phyloP scores from a whole-genome alignment of 1,140 invertebrate genomes.

The Heliconius eleuchia region DNA sequence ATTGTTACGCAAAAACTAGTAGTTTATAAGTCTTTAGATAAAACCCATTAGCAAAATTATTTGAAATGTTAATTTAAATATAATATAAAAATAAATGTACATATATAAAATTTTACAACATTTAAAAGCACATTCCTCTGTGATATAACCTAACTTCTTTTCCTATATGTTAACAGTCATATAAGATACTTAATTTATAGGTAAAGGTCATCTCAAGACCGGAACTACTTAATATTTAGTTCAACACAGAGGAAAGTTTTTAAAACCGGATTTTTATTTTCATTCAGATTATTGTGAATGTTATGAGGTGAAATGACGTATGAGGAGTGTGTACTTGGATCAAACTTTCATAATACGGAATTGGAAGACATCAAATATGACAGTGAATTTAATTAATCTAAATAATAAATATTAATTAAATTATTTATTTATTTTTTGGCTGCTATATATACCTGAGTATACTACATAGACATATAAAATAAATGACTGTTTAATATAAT shows the following conservation, averaged over 20 bases:
- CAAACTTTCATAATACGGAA: not conserved
- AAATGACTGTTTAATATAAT: not conserved
- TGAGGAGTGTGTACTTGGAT: not conserved
- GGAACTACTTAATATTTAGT: conserved; percentile 46
- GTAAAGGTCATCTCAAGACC: conserved; percentile 42
- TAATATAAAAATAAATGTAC: not conserved
- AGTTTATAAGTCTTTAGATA: no score
- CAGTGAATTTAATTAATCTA: not conserved
- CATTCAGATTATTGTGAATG: conserved; percentile 29
- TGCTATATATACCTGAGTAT: no score
- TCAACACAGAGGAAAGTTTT: conserved; percentile 64
- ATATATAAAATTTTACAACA: not conserved
- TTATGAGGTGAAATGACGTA: conserved; percentile 10
- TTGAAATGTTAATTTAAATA: not conserved
- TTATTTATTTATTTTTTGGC: no score
- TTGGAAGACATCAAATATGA: not conserved
- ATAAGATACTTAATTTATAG: conserved; percentile 29
- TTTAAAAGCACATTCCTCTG: not conserved
- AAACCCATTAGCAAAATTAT: not conserved
- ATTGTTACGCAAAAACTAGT: not conserved
- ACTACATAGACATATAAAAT: not conserved
- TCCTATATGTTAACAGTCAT: not conserved
- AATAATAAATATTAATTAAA: not conserved
- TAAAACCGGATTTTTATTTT: conserved; percentile 66
- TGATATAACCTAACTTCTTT: not conserved